Conservation (phyloP, 2,113 vertebrate genomes). For the Nesospiza acunhae region DNA sequence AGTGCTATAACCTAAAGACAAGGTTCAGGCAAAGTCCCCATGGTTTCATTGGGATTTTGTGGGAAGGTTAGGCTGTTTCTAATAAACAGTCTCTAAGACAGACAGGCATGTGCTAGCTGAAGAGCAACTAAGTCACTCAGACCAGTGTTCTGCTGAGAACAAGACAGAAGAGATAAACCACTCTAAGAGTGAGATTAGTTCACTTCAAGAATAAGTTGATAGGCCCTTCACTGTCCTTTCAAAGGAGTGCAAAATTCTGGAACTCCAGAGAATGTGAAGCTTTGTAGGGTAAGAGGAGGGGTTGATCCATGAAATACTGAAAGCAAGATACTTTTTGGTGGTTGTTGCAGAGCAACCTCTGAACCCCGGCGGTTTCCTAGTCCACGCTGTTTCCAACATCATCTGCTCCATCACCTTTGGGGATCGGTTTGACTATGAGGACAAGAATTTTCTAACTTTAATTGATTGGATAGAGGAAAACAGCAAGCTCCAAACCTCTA, state of each 20-base stretch:
- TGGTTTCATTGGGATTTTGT: not conserved
- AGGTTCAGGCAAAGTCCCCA: not conserved
- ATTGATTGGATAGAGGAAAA: conserved; percentile 9
- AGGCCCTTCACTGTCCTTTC: not conserved
- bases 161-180: not conserved
- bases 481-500: not conserved
- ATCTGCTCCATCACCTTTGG: conserved; percentile 76
- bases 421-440: conserved; percentile 72
- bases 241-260: not conserved
- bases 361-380: conserved; percentile 32
- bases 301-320: not conserved
- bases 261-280: not conserved
- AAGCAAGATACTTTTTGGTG: not conserved
- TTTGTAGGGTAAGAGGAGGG: not conserved
- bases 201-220: not conserved
- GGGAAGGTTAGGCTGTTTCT: not conserved
- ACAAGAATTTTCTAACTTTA: conserved; percentile 67
- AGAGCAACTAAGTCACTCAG: not conserved
- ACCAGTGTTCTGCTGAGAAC: not conserved
- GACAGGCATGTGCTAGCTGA: not conserved
- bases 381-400: conserved; percentile 62
- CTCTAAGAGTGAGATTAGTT: not conserved
- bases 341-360: conserved; percentile 29
- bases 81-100: not conserved
- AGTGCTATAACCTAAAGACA: not conserved